phyloP scores from a whole-genome alignment of 92 coral and sea anemone genomes.

The Ricordea florida region DNA sequence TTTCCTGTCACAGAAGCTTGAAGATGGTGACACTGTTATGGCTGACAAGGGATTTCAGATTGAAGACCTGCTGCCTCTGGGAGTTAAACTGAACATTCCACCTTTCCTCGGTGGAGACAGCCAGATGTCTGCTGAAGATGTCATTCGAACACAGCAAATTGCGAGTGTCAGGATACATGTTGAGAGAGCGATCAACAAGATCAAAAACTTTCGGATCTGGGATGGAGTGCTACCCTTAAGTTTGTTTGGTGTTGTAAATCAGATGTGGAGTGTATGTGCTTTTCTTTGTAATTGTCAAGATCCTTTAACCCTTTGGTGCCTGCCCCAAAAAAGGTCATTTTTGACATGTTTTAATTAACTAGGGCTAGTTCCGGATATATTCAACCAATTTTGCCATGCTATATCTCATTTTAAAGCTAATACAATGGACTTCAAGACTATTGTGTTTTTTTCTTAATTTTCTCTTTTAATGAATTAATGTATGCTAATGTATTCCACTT shows the following conservation, averaged over 20 bases:
- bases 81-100: constrained; percentile 44
- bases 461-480: too few relatives aligned
- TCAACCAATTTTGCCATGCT: too few relatives aligned
- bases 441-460: too few relatives aligned
- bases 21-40: constrained; percentile 32
- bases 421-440: too few relatives aligned
- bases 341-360: too few relatives aligned
- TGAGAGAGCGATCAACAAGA: constrained; percentile 62
- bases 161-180: constrained; percentile 67
- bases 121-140: constrained; percentile 61
- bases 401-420: too few relatives aligned
- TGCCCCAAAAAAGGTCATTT: too few relatives aligned
- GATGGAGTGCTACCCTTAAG: constrained; percentile 61
- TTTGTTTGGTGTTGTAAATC: constrained; percentile 53
- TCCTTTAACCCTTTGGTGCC: too few relatives aligned
- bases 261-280: constrained; percentile 65
- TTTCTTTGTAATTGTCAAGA: constrained; percentile 63
- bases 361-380: too few relatives aligned
- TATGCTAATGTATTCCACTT: too few relatives aligned
- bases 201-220: constrained; percentile 66
- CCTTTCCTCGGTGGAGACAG: too few relatives aligned
- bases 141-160: constrained; percentile 59
- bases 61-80: constrained; percentile 46
- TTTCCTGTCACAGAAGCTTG: constrained; percentile 15
- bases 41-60: constrained; percentile 70